Evolutionary conservation across 2,797 vertebrate species (phyloP).

Genomic region (Parauchenoglanis ngamensis): DNA sequence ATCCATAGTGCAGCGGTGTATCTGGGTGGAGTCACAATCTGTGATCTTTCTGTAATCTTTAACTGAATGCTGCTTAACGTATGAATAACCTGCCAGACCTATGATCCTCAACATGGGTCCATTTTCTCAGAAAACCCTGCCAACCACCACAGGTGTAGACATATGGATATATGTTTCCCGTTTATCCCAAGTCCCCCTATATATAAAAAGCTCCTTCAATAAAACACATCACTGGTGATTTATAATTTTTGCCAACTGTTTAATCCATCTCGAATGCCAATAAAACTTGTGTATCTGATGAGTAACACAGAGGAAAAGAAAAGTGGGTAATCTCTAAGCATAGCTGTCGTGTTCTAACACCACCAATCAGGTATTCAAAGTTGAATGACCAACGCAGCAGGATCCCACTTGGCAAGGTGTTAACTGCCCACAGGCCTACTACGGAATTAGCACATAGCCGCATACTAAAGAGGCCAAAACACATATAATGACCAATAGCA

Average conservation of each 20-base stretch:
- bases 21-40: background rate
- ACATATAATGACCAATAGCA: slow-evolving; percentile 21
- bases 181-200: too few species aligned
- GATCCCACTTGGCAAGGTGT: slow-evolving; percentile 38
- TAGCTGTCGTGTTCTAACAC: background rate
- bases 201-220: background rate
- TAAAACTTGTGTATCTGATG: background rate
- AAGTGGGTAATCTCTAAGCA: background rate
- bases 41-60: background rate
- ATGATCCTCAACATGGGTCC: background rate
- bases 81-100: background rate
- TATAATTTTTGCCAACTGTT: background rate
- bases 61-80: slow-evolving; percentile 12
- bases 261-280: background rate
- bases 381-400: slow-evolving; percentile 14
- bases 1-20: background rate
- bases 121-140: background rate
- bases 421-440: slow-evolving; percentile 47
- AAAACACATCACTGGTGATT: background rate
- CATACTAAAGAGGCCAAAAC: slow-evolving; percentile 43
- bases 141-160: slow-evolving; percentile 4
- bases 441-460: slow-evolving; percentile 48
- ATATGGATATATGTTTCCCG: background rate
- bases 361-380: slow-evolving; percentile 17
- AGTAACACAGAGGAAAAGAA: background rate